Conservation (phyloP, 2,888 invertebrate genomes). For the Xanthorhoe spadicearia region DNA sequence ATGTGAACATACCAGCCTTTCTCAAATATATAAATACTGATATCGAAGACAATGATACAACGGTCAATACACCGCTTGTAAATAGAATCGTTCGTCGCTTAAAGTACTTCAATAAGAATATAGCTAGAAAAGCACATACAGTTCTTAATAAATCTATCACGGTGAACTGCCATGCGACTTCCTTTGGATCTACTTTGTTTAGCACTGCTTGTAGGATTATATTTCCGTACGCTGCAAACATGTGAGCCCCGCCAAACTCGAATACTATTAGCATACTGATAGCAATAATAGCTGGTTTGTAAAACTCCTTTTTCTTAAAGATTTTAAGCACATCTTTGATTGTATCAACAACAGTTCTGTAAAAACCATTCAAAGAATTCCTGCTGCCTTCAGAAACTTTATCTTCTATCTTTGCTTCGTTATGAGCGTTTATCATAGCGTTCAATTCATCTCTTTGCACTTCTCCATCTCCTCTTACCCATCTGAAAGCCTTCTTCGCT, state of each 20-base stretch:
- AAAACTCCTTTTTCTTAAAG: slow-evolving; percentile 78
- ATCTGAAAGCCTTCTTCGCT: slow-evolving; percentile 85
- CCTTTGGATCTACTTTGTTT: slow-evolving; percentile 63
- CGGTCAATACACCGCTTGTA: slow-evolving; percentile 72
- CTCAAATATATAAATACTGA: slow-evolving; percentile 74
- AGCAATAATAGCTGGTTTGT: slow-evolving; percentile 76
- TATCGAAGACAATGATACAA: slow-evolving; percentile 66
- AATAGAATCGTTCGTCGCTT: slow-evolving; percentile 74
- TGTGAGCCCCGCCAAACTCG: slow-evolving; percentile 79
- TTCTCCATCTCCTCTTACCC: slow-evolving; percentile 83
- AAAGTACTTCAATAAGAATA: slow-evolving; percentile 73
- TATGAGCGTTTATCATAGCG: slow-evolving; percentile 72
- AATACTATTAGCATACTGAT: slow-evolving; percentile 79
- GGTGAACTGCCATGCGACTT: slow-evolving; percentile 85
- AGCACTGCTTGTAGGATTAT: slow-evolving; percentile 73
- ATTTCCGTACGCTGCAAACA: slow-evolving; percentile 78
- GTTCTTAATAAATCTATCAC: slow-evolving; percentile 87
- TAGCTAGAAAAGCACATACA: slow-evolving; percentile 84
- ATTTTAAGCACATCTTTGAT: slow-evolving; percentile 67
- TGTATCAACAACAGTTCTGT: slow-evolving; percentile 58
- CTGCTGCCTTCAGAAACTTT: slow-evolving; percentile 51
- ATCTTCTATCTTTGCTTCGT: slow-evolving; percentile 60
- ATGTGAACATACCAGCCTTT: slow-evolving; percentile 61
- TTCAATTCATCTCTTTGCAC: slow-evolving; percentile 75
- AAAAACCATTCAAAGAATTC: slow-evolving; percentile 54